Evolutionary conservation across 2,797 vertebrate species (phyloP), one percentile per base, ranked within the genome.

Genomic region (Myotis myotis): DNA sequence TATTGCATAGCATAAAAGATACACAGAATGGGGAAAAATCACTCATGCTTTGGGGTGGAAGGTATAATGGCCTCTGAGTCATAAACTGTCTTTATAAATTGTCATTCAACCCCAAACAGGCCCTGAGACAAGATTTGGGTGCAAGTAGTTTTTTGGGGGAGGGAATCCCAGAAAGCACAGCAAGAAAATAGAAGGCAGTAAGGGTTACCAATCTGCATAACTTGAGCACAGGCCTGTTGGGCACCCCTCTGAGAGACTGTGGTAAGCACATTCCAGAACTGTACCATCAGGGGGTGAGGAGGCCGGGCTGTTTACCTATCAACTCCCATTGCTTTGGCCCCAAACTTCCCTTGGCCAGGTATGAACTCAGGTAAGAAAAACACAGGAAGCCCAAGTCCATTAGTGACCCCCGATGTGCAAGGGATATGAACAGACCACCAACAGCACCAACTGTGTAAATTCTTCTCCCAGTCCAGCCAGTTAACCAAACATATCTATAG

Each of bases 61-160:
- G 44, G 36, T 8, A 30, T 51, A 60, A 83, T 22, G 66, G 82
- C 66, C n/a, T 95, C 33, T 10, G 64, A 51, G 19, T 87, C 60
- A 57, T 62, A 91, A 36, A 83, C n/a, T 76, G 9, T 47, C 82
- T 90, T 85, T 28, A 33, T 47, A 94, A 93, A 60, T 87, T 51
- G 51, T 78, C 41, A 62, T 79, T 96, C 62, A 68, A 20, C 16
- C 2, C 51, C 28, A 79, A 78, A 68, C n/a, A 71, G 87, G 79
- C 20, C 72, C n/a, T 12, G 30, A 93, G 72, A 64, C 25, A 20
- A 36, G 49, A 86, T 91, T 92, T 94, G 53, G 66, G 55, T 23
- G 71, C 68, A 64, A 91, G 25, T 36, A 66, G 62, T 84, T 84
- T 87, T 91, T 70, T 33, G 33, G 25, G 28, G 30, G 20, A 62